Evolutionary conservation across 2,888 invertebrate species (phyloP).

Genomic region (Ariolimax columbianus): DNA sequence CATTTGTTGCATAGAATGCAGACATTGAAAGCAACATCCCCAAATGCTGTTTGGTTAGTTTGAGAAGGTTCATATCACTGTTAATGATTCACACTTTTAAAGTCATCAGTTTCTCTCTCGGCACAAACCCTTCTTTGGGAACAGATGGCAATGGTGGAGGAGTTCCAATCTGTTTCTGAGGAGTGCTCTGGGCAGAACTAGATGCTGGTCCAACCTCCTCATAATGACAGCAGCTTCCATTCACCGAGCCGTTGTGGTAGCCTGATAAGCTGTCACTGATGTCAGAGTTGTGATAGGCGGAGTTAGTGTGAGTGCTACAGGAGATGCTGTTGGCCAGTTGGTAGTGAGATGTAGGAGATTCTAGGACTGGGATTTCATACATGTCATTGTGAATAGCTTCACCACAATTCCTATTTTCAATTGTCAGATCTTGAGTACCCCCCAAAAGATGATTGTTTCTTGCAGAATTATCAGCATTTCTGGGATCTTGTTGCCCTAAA

Average conservation of each 20-base stretch:
- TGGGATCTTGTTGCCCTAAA: background rate
- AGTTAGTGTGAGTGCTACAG: constrained; percentile 46
- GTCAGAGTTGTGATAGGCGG: constrained; percentile 44
- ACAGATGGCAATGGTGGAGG: constrained; percentile 53
- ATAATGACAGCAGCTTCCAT: constrained; percentile 52
- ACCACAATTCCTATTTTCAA: background rate
- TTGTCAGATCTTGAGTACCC: background rate
- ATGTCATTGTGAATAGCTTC: constrained; percentile 45
- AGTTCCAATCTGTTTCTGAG: constrained; percentile 33
- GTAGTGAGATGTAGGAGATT: constrained; percentile 41
- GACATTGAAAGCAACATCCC: background rate
- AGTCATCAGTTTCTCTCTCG: constrained; percentile 42
- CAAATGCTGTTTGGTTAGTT: background rate
- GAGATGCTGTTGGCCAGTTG: constrained; percentile 42
- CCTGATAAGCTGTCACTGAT: constrained; percentile 49
- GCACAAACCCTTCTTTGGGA: constrained; percentile 53
- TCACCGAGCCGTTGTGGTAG: constrained; percentile 51
- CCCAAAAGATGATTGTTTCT: background rate
- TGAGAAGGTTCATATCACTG: too few species aligned
- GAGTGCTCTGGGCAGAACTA: constrained; percentile 39
- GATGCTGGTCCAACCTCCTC: constrained; percentile 57
- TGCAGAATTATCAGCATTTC: background rate
- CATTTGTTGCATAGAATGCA: background rate
- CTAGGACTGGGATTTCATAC: constrained; percentile 56
- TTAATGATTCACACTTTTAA: constrained; percentile 25